Conservation (phyloP, 2,797 vertebrate genomes). For the Chelonia mydas region DNA sequence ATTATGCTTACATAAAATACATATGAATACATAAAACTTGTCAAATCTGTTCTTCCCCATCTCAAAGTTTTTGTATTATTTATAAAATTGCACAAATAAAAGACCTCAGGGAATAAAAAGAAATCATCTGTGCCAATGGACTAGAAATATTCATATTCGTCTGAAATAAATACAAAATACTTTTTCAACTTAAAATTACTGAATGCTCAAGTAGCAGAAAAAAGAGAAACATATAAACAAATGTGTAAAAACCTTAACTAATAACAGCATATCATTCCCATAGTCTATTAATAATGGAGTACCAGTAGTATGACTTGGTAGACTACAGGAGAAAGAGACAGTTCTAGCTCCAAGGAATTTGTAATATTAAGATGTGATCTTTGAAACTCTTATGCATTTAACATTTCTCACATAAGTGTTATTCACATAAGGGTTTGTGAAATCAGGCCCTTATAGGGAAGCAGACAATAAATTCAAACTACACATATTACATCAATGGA, state of each 20-base stretch:
- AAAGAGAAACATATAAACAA: not conserved
- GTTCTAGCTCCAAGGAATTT: not conserved
- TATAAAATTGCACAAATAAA: not conserved
- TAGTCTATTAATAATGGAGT: not conserved
- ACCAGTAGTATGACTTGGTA: not conserved
- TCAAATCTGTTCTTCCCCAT: not conserved
- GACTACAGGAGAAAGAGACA: not conserved
- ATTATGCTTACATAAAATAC: not conserved
- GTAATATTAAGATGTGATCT: not conserved
- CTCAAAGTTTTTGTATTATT: not conserved
- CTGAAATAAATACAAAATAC: not conserved
- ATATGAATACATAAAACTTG: not conserved
- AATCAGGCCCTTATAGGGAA: not conserved
- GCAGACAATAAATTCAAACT: not conserved
- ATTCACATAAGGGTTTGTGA: not conserved
- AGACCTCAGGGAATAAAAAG: not conserved
- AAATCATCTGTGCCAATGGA: not conserved
- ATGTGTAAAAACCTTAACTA: not conserved
- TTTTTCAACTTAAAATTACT: not conserved
- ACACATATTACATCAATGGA: accelerated
- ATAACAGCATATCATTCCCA: not conserved
- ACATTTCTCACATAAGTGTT: not conserved
- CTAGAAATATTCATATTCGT: not conserved
- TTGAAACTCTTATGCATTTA: not conserved
- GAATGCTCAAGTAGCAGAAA: not conserved